phyloP scores from a whole-genome alignment of 2,888 invertebrate species.

The Sceliomorpha sp. region DNA sequence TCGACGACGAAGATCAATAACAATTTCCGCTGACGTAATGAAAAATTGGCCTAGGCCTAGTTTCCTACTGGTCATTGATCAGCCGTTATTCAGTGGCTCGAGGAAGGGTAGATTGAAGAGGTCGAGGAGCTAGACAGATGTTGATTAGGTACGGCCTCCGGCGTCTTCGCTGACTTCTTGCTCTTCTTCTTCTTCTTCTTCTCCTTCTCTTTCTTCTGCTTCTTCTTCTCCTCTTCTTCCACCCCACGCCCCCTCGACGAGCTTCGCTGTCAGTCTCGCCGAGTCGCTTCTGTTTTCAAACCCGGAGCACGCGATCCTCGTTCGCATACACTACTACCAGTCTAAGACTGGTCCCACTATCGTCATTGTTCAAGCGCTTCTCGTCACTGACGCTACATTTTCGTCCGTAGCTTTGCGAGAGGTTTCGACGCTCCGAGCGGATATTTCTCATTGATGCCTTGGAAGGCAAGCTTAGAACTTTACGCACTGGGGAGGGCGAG shows the following conservation, averaged over 20 bases:
- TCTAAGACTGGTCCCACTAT: conserved; percentile 21
- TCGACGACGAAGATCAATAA: conserved; percentile 23
- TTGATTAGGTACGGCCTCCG: conserved; percentile 72
- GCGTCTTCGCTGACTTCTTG: conserved; percentile 56
- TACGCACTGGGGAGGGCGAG: too few relatives aligned
- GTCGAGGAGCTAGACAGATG: conserved; percentile 71
- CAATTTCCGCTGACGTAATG: conserved; percentile 27
- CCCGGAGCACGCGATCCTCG: conserved; percentile 72
- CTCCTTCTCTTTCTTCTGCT: conserved; percentile 30
- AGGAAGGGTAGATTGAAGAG: conserved; percentile 56
- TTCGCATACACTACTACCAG: conserved; percentile 56
- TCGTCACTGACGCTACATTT: conserved; percentile 45
- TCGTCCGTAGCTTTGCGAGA: conserved; percentile 36
- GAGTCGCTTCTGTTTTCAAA: conserved; percentile 75
- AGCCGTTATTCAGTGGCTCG: conserved; percentile 41
- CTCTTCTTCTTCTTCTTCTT: conserved; percentile 50
- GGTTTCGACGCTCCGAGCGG: too few relatives aligned
- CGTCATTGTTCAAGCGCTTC: conserved; percentile 28
- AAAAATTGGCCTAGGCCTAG: conserved; percentile 44
- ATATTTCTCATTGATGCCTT: too few relatives aligned
- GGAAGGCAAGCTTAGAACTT: too few relatives aligned
- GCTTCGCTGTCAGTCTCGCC: conserved; percentile 64
- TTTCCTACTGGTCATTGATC: conserved; percentile 42
- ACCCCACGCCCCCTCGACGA: conserved; percentile 55
- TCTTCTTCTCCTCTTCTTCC: conserved; percentile 33